Conservation (phyloP, 2,113 vertebrate species). For the Apeltes quadracus region DNA sequence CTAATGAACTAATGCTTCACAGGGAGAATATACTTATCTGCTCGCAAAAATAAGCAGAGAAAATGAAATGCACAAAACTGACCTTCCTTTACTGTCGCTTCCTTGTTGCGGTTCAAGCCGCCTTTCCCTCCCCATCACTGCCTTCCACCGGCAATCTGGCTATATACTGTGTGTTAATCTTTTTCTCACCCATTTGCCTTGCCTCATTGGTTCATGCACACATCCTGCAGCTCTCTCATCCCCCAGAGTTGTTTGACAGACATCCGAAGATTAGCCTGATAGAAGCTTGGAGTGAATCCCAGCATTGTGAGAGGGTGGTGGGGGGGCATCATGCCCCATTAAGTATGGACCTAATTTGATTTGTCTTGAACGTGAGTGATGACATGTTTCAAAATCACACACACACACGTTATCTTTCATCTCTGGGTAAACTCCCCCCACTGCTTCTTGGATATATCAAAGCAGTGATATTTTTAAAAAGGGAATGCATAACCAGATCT, state of each 20-base stretch:
- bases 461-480: slow-evolving; percentile 50
- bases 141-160: neutral
- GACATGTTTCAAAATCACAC: slow-evolving; percentile 53
- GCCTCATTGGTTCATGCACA: neutral
- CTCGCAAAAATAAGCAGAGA: slow-evolving; percentile 34
- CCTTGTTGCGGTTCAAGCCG: neutral
- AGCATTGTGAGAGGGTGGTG: slow-evolving; percentile 14
- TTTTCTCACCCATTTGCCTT: slow-evolving; percentile 4
- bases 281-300: slow-evolving; percentile 14
- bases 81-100: slow-evolving; percentile 3
- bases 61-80: neutral
- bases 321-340: slow-evolving; percentile 40
- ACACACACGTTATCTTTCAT: slow-evolving; percentile 61
- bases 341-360: slow-evolving; percentile 51
- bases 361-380: slow-evolving; percentile 53
- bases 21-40: slow-evolving; percentile 17
- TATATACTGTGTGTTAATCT: neutral
- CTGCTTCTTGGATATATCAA: slow-evolving; percentile 55
- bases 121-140: neutral
- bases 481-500: slow-evolving; percentile 62
- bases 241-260: neutral
- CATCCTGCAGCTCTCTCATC: neutral
- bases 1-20: slow-evolving; percentile 15
- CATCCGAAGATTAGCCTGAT: slow-evolving; percentile 4
- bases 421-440: slow-evolving; percentile 38